Evolutionary conservation across 2,797 vertebrate genomes (phyloP).

Genomic region (Neostethus bicornis): DNA sequence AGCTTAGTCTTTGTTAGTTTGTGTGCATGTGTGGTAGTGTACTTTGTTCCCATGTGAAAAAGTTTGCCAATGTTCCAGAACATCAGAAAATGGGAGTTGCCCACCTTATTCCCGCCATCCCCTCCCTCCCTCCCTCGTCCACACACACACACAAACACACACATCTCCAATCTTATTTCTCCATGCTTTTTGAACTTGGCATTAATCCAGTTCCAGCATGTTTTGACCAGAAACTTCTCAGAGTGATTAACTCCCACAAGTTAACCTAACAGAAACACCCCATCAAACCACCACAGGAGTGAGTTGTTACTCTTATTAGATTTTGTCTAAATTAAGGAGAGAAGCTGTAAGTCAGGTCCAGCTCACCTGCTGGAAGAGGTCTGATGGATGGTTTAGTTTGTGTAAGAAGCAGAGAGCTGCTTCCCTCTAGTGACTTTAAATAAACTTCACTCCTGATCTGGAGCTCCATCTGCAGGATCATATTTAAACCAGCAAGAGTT

Average conservation of each 20-base stretch:
- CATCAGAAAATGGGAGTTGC: constrained; percentile 34
- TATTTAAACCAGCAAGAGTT: constrained; percentile 2
- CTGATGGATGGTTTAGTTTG: background rate
- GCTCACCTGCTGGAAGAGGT: constrained; percentile 5
- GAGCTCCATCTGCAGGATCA: constrained; percentile 57
- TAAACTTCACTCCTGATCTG: background rate
- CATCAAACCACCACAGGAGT: background rate
- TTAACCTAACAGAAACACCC: background rate
- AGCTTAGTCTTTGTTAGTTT: constrained; percentile 8
- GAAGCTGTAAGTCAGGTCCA: constrained; percentile 22
- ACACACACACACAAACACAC: too few species aligned
- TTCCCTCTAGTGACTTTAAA: constrained; percentile 61
- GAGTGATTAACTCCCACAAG: background rate
- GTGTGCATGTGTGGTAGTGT: constrained; percentile 1
- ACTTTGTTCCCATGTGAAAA: constrained; percentile 43
- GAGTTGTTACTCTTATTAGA: background rate
- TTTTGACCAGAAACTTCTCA: constrained; percentile 19
- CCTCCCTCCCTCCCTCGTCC: too few species aligned
- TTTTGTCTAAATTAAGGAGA: background rate
- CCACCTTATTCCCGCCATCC: background rate
- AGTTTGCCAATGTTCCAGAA: constrained; percentile 52
- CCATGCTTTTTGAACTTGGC: constrained; percentile 33
- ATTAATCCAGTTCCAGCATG: constrained; percentile 32
- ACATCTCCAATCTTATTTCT: constrained; percentile 14
- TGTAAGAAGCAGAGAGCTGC: constrained; percentile 33